A percentile compares a stretch with the other conserved stretches of the same genome.
These are phyloP conservation scores for Phymanthus crucifer DNA, from an alignment of 92 coral and sea anemone genomes.

Conservation along the genomic window DNA sequence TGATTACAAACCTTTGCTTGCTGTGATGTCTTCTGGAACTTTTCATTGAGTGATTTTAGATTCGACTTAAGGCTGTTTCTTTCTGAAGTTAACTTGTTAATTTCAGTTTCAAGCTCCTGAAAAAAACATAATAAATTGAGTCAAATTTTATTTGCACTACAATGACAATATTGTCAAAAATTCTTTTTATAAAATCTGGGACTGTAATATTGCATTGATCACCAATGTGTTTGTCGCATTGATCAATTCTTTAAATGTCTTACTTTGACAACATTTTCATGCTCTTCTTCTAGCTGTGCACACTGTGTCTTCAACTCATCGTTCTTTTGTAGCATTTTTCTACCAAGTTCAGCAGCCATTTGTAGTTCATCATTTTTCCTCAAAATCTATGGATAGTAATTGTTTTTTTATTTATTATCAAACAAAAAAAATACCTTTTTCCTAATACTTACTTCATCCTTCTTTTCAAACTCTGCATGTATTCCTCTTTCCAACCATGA, in stretches of 20 bases:
- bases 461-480: slow-evolving; percentile 98
- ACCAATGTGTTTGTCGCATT: neutral
- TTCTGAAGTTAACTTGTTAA: slow-evolving; percentile 60
- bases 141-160: neutral
- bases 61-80: slow-evolving; percentile 69
- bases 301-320: slow-evolving; percentile 76
- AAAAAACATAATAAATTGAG: neutral
- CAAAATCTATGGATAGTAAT: slow-evolving; percentile 51
- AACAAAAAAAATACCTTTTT: too few species aligned
- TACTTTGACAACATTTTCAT: slow-evolving; percentile 77
- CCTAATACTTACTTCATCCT: slow-evolving; percentile 68
- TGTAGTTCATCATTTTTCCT: slow-evolving; percentile 85
- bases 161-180: neutral
- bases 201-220: neutral
- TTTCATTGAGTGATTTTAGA: slow-evolving; percentile 56
- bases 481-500: slow-evolving; percentile 93
- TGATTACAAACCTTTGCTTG: slow-evolving; percentile 57
- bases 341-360: slow-evolving; percentile 94
- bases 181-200: neutral
- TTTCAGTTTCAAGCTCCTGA: slow-evolving; percentile 77
- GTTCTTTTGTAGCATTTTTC: slow-evolving; percentile 88
- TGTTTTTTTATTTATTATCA: neutral
- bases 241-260: slow-evolving; percentile 8
- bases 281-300: slow-evolving; percentile 66
- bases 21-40: slow-evolving; percentile 53